These are phyloP conservation scores for Anthrax anthrax DNA, from an alignment of 2,888 invertebrate species.

Conservation along the genomic window DNA sequence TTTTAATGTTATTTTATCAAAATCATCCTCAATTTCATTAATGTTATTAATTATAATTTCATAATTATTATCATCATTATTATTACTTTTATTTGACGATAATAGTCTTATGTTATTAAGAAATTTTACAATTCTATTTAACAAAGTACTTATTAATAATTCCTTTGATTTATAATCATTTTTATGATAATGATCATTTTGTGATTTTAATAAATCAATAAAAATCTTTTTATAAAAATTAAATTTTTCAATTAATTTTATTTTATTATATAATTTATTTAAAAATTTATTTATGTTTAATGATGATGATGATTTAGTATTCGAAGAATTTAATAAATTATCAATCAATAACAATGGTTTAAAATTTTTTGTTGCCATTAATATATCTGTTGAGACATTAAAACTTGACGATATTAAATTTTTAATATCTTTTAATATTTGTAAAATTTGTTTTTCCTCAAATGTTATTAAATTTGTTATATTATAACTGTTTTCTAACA, in stretches of 20 bases:
- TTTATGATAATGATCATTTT: not conserved
- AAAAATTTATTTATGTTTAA: not conserved
- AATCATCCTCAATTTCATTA: not conserved
- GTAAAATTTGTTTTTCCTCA: not conserved
- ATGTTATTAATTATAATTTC: not conserved
- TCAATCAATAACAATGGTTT: no score
- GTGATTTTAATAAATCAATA: not conserved
- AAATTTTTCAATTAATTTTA: not conserved
- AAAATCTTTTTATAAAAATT: not conserved
- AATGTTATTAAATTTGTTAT: not conserved
- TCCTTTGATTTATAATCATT: conserved; percentile 33
- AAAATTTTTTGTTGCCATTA: no score
- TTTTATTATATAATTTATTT: not conserved
- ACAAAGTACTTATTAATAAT: conserved; percentile 25
- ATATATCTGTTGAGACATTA: no score
- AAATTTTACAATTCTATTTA: conserved; percentile 7
- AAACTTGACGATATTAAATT: not conserved
- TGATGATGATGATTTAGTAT: not conserved
- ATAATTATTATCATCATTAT: no score
- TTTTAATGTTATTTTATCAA: not conserved
- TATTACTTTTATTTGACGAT: not conserved
- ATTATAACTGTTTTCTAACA: not conserved
- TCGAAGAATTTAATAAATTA: not conserved
- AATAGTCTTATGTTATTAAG: not conserved
- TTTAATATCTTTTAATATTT: not conserved